Base-by-base conservation (phyloP, 2,113 vertebrate genomes). In the Myiopsitta monachus region DNA sequence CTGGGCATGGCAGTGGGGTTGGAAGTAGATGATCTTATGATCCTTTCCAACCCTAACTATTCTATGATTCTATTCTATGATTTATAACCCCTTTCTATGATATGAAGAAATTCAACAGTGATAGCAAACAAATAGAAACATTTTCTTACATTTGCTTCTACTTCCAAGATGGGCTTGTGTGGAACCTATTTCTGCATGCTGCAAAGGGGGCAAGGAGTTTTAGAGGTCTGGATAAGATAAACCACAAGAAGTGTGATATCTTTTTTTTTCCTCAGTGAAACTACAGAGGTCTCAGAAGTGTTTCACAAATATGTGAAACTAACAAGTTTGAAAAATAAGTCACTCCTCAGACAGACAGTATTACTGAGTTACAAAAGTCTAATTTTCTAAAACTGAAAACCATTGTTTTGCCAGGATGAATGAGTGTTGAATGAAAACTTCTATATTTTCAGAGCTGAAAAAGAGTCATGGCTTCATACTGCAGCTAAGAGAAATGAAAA, bases 211-310 rank as follows among this genome's bases (percentile, higher is more conserved):
- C 3, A 81, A 73, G 22, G 30, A 57, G 9, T 92, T 84, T 81
- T 68, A 74, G 28, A 90, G 16, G 15, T 52, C 44, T 49, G 39
- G 55, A 73, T 26, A 88, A 68, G 30, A 51, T 43, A 66, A 69
- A 36, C 3, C 8, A 4, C 7, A 41, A n/a, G 43, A 49, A 78
- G 1, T 17, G 8, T 0, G 0, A 8, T 33, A 38, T 30, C 6
- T 41, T 38, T 62, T 54, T 59, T 62, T 77, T 22, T 2, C 9
- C 41, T 64, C 24, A 49, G 3, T 78, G 49, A n/a, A 90, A 39
- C 43, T 61, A 46, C 14, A 73, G 43, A 69, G 46, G 9, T 77
- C 33, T 82, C 46, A 59, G 59, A 90, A 91, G 66, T 51, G 18
- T 75, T 95, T 69, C 61, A 63, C 9, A 77, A 62, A 70, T 36